Percentiles rank a stretch among this genome's conserved stretches.
Evolutionary conservation across 2,113 vertebrate species (phyloP).

Genomic region (Salvelinus alpinus): DNA sequence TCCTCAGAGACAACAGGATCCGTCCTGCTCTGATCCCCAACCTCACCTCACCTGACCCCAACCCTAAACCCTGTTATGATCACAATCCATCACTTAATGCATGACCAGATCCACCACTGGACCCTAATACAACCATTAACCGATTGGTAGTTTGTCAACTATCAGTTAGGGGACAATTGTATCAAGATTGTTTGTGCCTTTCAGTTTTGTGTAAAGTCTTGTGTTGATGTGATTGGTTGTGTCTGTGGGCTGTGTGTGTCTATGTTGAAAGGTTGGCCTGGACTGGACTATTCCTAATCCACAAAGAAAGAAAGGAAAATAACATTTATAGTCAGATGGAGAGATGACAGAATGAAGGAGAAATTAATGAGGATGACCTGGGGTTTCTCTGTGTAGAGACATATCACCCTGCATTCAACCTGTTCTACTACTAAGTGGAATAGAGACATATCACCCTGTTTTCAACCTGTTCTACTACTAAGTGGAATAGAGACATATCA

Average conservation of each 20-base stretch:
- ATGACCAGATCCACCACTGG: conserved; percentile 48
- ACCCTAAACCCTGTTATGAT: conserved; percentile 54
- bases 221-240: conserved; percentile 34
- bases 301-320: conserved; percentile 12
- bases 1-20: conserved; percentile 71
- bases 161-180: conserved; percentile 29
- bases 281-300: conserved; percentile 35
- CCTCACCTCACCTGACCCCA: background rate
- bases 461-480: too few species aligned
- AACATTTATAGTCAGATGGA: conserved; percentile 7
- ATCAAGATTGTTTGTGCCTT: conserved; percentile 20
- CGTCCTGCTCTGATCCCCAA: conserved; percentile 52
- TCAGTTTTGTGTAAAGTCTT: conserved; percentile 16
- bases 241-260: conserved; percentile 22
- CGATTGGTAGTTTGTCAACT: conserved; percentile 64
- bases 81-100: conserved; percentile 61
- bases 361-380: conserved; percentile 31
- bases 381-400: too few species aligned
- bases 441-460: too few species aligned
- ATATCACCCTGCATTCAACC: conserved; percentile 17
- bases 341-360: conserved; percentile 57
- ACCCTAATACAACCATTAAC: conserved; percentile 62
- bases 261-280: conserved; percentile 9
- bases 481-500: too few species aligned
- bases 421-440: conserved; percentile 3